Evolutionary conservation across 2,888 invertebrate genomes (phyloP).

Genomic region (Thera britannica): DNA sequence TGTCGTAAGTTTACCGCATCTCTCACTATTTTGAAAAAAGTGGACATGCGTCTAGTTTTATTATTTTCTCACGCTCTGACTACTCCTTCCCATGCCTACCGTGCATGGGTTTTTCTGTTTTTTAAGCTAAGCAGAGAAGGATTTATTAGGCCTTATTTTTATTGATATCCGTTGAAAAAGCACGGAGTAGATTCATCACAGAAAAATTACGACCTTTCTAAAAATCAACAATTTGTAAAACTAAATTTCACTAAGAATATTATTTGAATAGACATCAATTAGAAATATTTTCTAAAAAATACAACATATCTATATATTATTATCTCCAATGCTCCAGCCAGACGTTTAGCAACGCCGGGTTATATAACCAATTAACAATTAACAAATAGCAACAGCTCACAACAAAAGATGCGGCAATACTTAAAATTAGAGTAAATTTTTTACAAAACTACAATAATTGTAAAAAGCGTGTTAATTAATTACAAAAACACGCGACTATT

Average conservation of each 20-base stretch:
- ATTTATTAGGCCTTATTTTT: too few relatives aligned
- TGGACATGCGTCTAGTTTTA: too few relatives aligned
- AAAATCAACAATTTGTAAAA: background rate
- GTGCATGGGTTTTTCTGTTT: too few relatives aligned
- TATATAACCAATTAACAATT: background rate
- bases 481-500: background rate
- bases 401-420: background rate
- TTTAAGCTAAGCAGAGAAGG: too few relatives aligned
- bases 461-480: background rate
- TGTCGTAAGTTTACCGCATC: too few relatives aligned
- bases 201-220: background rate
- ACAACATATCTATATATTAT: background rate
- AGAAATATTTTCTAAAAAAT: background rate
- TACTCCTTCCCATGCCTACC: too few relatives aligned
- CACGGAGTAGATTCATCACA: background rate
- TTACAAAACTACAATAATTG: background rate
- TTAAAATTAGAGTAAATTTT: background rate
- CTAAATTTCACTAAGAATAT: background rate
- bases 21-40: too few relatives aligned
- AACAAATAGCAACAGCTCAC: background rate
- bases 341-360: background rate
- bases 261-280: background rate
- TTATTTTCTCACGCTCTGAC: too few relatives aligned
- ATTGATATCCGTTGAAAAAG: background rate
- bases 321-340: too few relatives aligned